phyloP scores from a whole-genome alignment of 2,888 invertebrate genomes.

The Pandemis cinnamomeana region DNA sequence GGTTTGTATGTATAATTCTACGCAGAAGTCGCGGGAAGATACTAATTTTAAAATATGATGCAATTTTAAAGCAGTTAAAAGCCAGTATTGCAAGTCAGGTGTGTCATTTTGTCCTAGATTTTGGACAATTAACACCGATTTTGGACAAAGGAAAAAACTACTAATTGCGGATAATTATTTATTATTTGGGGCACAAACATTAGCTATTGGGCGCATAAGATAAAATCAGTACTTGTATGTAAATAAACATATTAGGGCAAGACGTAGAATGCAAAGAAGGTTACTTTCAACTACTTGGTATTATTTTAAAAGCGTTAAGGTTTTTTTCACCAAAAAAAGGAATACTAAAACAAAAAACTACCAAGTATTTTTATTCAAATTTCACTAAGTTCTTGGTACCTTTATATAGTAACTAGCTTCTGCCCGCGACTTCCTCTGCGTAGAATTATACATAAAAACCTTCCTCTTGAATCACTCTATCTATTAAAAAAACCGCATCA shows the following conservation, averaged over 20 bases:
- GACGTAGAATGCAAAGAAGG: constrained; percentile 11
- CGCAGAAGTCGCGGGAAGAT: no score
- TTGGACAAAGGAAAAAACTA: constrained; percentile 65
- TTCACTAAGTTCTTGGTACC: no score
- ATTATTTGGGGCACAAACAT: constrained; percentile 71
- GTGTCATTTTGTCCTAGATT: constrained; percentile 65
- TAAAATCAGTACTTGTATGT: constrained; percentile 52
- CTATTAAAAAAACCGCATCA: no score
- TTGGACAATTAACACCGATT: constrained; percentile 70
- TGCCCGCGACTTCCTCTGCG: no score
- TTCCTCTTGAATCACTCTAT: no score
- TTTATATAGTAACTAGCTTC: neutral
- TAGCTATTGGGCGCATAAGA: constrained; percentile 68
- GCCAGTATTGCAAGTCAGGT: neutral
- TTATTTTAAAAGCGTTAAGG: no score
- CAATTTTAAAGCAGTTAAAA: neutral
- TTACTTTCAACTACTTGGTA: neutral
- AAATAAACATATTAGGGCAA: constrained; percentile 43
- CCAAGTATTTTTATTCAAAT: no score
- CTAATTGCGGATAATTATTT: constrained; percentile 63
- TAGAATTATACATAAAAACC: no score
- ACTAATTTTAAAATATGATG: neutral
- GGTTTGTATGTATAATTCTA: no score
- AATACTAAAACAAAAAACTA: no score
- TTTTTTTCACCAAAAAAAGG: no score